Evolutionary conservation across 2,888 invertebrate genomes (phyloP), one percentile per base, ranked within the genome.

Genomic region (Poecilobothrus nobilitatus): DNA sequence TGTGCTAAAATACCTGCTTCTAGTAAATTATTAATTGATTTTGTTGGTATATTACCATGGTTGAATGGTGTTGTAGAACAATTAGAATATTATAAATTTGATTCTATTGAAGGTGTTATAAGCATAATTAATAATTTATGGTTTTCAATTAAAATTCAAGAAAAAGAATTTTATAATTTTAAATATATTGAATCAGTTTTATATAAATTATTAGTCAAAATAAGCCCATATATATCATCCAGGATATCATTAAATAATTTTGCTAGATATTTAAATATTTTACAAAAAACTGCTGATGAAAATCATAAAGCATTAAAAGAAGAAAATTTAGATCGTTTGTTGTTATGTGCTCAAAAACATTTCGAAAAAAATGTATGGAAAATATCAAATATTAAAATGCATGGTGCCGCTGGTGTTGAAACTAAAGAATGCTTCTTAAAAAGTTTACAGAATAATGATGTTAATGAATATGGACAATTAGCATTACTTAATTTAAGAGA

Each of bases 41-140:
- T 87, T 37, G 87, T 90, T 73, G 90, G 91, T 0, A 78, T 94
- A 1, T 75, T 93, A 37, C 84, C 89, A 0, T 94, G 93, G 91
- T 76, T 94, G 2, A 77, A 78, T 65, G 78, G 81, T 41, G 76
- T 83, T 2, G 74, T 83, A 5, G 74, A 75, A 15, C 74, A 76
- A 20, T 73, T 78, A 4, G 79, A 82, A 69, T 80, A 79, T 69
- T 78, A 78, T 74, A 80, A 82, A 53, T 82, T 80, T 68, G 81
- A 82, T 73, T 75, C 80, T 12, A 79, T 82, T 62, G 81, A 82
- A 69, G 79, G 78, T 20, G 70, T 81, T 63, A 78, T 82, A 0
- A 79, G 76, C 71, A 79, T 80, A 27, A 68, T 81, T 6, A 80
- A 76, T 65, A 81, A 81, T 72, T 71, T 82, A 3, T 82, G 79